These are phyloP conservation scores for Cerceris rybyensis DNA, from an alignment of 2,888 invertebrate species.

Conservation along the genomic window DNA sequence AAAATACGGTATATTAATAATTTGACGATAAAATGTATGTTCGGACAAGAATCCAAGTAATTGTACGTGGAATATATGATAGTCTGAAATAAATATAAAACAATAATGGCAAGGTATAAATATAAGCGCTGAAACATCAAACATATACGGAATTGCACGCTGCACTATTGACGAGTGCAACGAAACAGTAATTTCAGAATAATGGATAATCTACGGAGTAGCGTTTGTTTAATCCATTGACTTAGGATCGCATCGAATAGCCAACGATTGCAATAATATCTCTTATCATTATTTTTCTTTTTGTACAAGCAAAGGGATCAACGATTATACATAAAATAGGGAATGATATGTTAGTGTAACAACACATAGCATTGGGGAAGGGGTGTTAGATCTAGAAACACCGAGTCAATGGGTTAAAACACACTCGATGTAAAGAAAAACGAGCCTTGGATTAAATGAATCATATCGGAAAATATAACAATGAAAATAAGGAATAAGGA, in stretches of 20 bases:
- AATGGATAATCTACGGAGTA: constrained; percentile 27
- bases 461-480: constrained; percentile 39
- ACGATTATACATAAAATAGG: no score
- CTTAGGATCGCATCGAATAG: no score
- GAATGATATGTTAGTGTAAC: no score
- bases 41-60: no score
- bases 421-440: constrained; percentile 38
- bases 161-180: constrained; percentile 27
- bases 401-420: constrained; percentile 10
- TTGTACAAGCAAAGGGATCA: no score
- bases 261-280: no score
- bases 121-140: constrained; percentile 57
- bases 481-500: constrained; percentile 56
- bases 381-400: no score
- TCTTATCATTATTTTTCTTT: no score
- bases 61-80: constrained; percentile 52
- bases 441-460: constrained; percentile 25
- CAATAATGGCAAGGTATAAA: constrained; percentile 37
- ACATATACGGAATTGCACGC: constrained; percentile 46
- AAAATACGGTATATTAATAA: no score
- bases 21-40: no score
- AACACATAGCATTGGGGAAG: no score
- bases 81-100: constrained; percentile 55
- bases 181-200: constrained; percentile 30
- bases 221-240: not conserved